Percentiles rank a stretch among this genome's conserved stretches.
phyloP scores from a whole-genome alignment of 2,113 vertebrate genomes.

The Fulica atra region DNA sequence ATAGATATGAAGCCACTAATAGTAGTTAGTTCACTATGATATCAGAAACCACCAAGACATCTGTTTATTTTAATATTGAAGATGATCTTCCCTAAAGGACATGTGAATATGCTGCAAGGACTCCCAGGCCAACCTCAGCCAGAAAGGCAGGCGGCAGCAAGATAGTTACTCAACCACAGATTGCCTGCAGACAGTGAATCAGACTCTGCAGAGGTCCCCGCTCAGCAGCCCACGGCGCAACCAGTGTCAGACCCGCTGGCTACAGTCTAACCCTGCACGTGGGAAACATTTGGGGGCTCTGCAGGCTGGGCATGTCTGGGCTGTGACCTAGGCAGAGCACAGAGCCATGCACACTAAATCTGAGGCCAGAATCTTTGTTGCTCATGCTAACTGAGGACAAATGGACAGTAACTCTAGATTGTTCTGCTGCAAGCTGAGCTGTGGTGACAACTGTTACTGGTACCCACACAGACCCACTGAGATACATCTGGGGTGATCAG shows the following conservation, averaged over 20 bases:
- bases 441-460: neutral
- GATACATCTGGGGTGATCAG: neutral
- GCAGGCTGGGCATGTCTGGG: neutral
- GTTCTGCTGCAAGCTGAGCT: neutral
- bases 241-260: fast-evolving
- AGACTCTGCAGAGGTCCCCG: neutral
- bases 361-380: neutral
- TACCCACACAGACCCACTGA: neutral
- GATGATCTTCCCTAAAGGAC: conserved; percentile 13
- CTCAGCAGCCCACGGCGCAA: fast-evolving
- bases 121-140: neutral
- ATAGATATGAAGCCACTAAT: neutral
- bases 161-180: neutral
- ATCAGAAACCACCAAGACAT: conserved; percentile 58
- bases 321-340: neutral
- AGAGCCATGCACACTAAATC: neutral
- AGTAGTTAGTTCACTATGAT: conserved; percentile 37
- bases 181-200: neutral
- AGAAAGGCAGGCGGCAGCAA: neutral
- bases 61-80: conserved; percentile 38
- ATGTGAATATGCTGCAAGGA: neutral
- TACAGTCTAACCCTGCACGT: fast-evolving
- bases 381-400: neutral
- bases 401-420: neutral
- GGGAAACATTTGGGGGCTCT: neutral